Base-by-base conservation (phyloP, 23 tunicate genomes). In the Clavelina lepadiformis region DNA sequence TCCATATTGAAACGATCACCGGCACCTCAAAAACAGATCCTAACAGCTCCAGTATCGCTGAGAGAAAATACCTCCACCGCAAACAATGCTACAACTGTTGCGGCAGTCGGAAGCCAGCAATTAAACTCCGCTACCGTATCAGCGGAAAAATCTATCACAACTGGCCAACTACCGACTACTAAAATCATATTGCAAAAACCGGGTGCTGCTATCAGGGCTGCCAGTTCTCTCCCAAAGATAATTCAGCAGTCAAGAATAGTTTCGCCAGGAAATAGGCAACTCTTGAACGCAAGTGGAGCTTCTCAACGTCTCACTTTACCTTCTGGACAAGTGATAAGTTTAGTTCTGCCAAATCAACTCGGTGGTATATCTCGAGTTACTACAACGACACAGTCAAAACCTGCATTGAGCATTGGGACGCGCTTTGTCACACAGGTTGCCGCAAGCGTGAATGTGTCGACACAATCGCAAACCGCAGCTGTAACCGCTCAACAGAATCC, bases 291-390 rank as follows among this genome's bases (percentile, higher is more conserved):
- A 21, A 24, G 36, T 28, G 56, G 46, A 51, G 58, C 33, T 15
- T 46, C 80, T 6, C 61, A 50, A 15, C 51, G 56, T 1, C 28
- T 45, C 21, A 58, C 68, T 2, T 21, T 60, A 23, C 71, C 80
- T 6, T 46, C 80, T 32, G 80, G 80, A 2, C 80, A 74, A 49
- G 61, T 74, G 51, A 74, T 74, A 33, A 74, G 36, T 51, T 35
- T 74, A 33, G 62, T n/a, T n/a, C n/a, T n/a, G n/a, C n/a, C n/a
- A n/a, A n/a, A n/a, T n/a, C n/a, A n/a, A n/a, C n/a, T n/a, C n/a
- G n/a, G n/a, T n/a, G n/a, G n/a, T n/a, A n/a, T n/a, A n/a, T n/a
- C n/a, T n/a, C n/a, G n/a, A n/a, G n/a, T n/a, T n/a, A n/a, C n/a
- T n/a, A n/a, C n/a, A n/a, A n/a, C n/a, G n/a, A n/a, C n/a, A n/a